A percentile compares a stretch with the other conserved stretches of the same genome.
phyloP scores from a whole-genome alignment of 2,888 invertebrate genomes.

The Sclerodermus sp. region DNA sequence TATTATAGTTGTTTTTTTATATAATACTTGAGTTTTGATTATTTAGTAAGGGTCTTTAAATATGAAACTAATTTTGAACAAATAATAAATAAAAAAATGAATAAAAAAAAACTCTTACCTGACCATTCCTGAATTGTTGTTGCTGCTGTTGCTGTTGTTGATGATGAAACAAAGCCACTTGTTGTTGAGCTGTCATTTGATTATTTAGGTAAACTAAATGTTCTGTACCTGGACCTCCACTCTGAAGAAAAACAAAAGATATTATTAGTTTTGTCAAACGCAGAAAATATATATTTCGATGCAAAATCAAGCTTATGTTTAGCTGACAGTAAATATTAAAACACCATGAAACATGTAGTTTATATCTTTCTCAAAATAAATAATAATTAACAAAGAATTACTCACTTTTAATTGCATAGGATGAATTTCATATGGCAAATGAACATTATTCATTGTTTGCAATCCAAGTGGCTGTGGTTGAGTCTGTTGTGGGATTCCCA shows the following conservation, averaged over 20 bases:
- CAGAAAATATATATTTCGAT: too few relatives aligned
- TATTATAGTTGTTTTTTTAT: too few relatives aligned
- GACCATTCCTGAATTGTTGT: constrained; percentile 56
- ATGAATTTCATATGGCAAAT: constrained; percentile 54
- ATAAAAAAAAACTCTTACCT: constrained; percentile 39
- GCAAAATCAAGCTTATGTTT: too few relatives aligned
- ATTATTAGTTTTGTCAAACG: too few relatives aligned
- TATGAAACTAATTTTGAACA: too few relatives aligned
- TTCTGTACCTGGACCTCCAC: constrained; percentile 64
- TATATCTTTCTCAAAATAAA: too few relatives aligned
- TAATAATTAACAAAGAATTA: too few relatives aligned
- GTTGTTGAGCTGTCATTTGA: constrained; percentile 56
- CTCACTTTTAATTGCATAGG: constrained; percentile 55
- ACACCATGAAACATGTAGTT: too few relatives aligned
- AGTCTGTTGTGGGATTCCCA: constrained; percentile 61
- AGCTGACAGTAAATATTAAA: too few relatives aligned
- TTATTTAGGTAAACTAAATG: constrained; percentile 60
- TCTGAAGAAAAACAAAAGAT: constrained; percentile 59
- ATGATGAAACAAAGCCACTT: constrained; percentile 53
- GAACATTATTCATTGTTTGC: constrained; percentile 60
- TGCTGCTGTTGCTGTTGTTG: constrained; percentile 59
- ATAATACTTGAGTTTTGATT: too few relatives aligned
- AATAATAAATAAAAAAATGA: neutral
- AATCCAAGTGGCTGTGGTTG: constrained; percentile 64
- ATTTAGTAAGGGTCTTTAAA: too few relatives aligned